Base-by-base conservation (phyloP, 2,888 invertebrate species). In the Cephalotes varians region DNA sequence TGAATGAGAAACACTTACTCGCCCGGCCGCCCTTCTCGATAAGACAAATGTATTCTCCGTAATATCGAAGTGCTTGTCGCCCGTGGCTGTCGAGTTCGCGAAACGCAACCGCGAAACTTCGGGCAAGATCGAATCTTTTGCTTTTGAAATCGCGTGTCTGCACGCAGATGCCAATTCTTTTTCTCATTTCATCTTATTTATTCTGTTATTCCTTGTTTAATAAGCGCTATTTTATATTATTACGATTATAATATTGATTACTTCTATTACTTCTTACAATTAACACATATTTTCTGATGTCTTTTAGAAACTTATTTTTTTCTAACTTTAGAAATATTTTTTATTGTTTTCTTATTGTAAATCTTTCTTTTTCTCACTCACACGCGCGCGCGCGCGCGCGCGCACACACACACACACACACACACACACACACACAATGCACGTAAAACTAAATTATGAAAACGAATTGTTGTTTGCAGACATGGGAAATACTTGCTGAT, bases 1-100 rank as follows among this genome's bases (percentile, higher is more conserved):
- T 54, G 64, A 80, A 90, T 74, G 85, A 82, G 49, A 21, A 62
- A 83, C 60, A 83, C 69, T 64, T 82, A 74, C 83, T 79, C 73
- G 73, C 58, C 58, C 34, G 3, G 28, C 21, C 31, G 34, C 81
- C 58, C 71, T 44, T 15, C 34, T 44, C 65, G 84, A 88, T 86
- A 85, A 81, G 69, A 62, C 47, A 65, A 58, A 31, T 65, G 31
- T 15, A 28, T 44, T 51, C 21, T 54, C 40, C 40, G 21, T 65
- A 49, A 58, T 80, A 40, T 25, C 58, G 47, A 81, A 54, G 58
- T 44, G 56, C 37, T 65, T 81, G 64, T 72, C 72, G 37, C 72
- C 34, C 51, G 44, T 28, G 47, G 60, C 44, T 56, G 15, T 6
- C 69, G 37, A n/a, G 44, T 56, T 65, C 51, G 79, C 49, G 49